These are phyloP conservation scores for Anhinga rufa DNA, from an alignment of 2,113 vertebrate species.

Conservation along the genomic window DNA sequence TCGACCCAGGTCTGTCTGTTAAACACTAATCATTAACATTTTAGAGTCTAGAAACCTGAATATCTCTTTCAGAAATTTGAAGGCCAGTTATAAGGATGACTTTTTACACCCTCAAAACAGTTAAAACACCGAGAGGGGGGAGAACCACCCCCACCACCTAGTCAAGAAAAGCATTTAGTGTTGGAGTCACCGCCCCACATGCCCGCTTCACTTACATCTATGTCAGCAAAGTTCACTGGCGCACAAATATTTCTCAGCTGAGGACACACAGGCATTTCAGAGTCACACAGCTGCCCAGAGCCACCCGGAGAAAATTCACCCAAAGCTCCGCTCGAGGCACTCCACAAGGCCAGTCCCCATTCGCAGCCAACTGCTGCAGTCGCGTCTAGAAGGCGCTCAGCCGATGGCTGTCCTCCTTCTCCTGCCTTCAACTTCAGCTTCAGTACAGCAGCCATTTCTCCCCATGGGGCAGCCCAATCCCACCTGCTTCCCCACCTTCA, in stretches of 20 bases:
- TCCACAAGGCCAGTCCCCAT: neutral
- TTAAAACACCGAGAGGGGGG: neutral
- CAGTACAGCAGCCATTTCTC: neutral
- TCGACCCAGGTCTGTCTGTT: neutral
- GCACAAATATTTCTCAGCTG: neutral
- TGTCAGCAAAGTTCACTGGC: neutral
- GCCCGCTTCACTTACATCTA: neutral
- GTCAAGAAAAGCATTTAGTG: neutral
- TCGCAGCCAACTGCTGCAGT: no score
- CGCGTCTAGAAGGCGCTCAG: neutral
- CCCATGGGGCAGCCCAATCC: neutral
- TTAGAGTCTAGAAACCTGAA: neutral
- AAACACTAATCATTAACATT: neutral
- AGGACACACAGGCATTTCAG: neutral
- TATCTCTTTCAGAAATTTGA: neutral
- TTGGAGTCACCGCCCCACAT: neutral
- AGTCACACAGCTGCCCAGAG: neutral
- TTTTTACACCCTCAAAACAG: neutral
- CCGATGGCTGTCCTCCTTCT: neutral
- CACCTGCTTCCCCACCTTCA: neutral
- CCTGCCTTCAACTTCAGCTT: neutral
- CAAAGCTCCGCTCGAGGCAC: neutral
- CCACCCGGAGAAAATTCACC: neutral
- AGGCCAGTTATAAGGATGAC: rapidly evolving
- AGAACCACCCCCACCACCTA: neutral